phyloP scores from a whole-genome alignment of 1,140 invertebrate genomes.

The Ceratosolen solmsi region DNA sequence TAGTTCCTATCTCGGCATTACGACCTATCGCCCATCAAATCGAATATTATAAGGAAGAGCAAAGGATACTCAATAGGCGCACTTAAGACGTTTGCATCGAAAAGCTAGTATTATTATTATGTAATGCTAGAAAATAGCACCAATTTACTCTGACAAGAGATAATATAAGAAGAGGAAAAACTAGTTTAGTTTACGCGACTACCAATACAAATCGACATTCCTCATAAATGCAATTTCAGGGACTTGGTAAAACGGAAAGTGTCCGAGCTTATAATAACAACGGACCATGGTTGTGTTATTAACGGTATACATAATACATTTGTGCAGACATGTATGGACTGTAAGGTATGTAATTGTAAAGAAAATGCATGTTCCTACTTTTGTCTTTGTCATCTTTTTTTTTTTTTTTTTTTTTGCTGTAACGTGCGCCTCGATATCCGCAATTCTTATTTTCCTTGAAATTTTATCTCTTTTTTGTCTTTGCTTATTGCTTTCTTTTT shows the following conservation, averaged over 20 bases:
- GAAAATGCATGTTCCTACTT: background rate
- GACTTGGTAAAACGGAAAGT: slow-evolving; percentile 10
- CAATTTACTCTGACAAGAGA: slow-evolving; percentile 8
- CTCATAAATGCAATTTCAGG: background rate
- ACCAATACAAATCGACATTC: slow-evolving; percentile 7
- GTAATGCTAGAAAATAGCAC: slow-evolving; percentile 25
- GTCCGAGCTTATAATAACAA: background rate
- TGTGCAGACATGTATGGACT: background rate
- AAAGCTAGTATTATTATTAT: slow-evolving; percentile 13
- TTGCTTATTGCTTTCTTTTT: background rate
- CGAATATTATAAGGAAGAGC: no score
- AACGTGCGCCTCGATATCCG: background rate
- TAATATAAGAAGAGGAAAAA: background rate
- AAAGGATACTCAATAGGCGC: no score
- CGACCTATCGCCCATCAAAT: no score
- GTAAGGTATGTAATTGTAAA: background rate
- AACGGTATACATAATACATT: background rate
- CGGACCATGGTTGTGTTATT: background rate
- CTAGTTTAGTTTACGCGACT: slow-evolving; percentile 36
- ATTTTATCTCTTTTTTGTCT: background rate
- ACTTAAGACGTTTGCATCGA: background rate
- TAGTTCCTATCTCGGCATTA: no score
- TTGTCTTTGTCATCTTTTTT: background rate
- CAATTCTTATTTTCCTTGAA: background rate
- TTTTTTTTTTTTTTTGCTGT: background rate